phyloP scores from a whole-genome alignment of 2,888 invertebrate species.

The Seira ritae region DNA sequence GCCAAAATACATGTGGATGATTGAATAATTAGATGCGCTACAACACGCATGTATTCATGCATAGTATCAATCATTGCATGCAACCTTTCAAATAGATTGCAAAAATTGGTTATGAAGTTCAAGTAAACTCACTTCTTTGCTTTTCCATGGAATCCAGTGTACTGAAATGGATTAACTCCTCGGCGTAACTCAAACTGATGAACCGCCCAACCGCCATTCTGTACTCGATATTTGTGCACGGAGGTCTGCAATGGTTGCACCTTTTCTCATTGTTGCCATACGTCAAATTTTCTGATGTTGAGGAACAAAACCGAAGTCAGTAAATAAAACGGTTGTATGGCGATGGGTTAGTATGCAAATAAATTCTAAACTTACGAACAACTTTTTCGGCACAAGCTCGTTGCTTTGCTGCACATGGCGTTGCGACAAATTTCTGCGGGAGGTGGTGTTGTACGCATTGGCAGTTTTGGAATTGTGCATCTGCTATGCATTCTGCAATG shows the following conservation, averaged over 20 bases:
- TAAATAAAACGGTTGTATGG: too few relatives aligned
- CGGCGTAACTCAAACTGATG: too few relatives aligned
- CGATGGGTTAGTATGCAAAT: too few relatives aligned
- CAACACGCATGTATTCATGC: too few relatives aligned
- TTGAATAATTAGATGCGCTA: constrained; percentile 35
- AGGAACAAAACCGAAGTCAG: too few relatives aligned
- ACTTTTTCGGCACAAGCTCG: constrained; percentile 18
- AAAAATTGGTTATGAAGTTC: not conserved
- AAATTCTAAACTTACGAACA: constrained; percentile 7
- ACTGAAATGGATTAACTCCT: not conserved
- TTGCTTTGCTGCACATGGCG: constrained; percentile 17
- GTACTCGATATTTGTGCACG: constrained; percentile 37
- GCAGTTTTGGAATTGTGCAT: not conserved
- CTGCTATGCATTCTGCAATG: constrained; percentile 23
- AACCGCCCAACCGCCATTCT: not conserved
- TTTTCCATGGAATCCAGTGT: not conserved
- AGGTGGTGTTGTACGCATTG: constrained; percentile 1
- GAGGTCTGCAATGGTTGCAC: constrained; percentile 15
- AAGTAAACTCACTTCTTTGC: not conserved
- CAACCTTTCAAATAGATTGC: not conserved
- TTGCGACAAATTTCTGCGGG: not conserved
- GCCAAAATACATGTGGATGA: constrained; percentile 41
- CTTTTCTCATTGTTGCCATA: not conserved
- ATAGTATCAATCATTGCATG: too few relatives aligned
- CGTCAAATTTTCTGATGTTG: too few relatives aligned